phyloP scores from a whole-genome alignment of 2,113 vertebrate genomes.

The Prolemur simus region DNA sequence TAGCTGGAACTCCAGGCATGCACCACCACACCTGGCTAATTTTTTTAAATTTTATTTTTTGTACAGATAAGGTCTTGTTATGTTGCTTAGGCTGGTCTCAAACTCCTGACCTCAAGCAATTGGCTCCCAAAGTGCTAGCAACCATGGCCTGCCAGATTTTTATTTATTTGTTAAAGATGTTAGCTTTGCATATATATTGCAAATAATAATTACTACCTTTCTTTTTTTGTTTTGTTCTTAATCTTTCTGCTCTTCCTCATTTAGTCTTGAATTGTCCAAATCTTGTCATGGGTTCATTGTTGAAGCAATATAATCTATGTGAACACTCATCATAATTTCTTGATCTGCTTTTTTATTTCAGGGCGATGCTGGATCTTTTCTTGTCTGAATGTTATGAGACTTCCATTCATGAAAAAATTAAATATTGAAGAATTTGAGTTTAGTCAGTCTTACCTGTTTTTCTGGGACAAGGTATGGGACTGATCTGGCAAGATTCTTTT shows the following conservation, averaged over 20 bases:
- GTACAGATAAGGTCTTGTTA: no score
- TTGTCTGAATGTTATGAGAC: constrained; percentile 97
- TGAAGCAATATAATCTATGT: not conserved
- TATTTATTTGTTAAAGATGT: not conserved
- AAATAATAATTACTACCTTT: not conserved
- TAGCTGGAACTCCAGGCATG: no score
- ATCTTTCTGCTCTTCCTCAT: constrained; percentile 35
- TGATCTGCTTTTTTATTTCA: constrained; percentile 80
- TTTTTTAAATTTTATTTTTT: no score
- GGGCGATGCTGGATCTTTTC: constrained; percentile 99
- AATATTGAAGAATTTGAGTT: constrained; percentile 99
- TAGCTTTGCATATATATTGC: not conserved
- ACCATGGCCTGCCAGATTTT: no score
- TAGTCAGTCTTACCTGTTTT: constrained; percentile 98
- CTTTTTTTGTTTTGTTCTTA: constrained; percentile 35
- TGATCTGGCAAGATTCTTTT: not conserved
- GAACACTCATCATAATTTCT: constrained; percentile 33
- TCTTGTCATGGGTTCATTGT: not conserved
- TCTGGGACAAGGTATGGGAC: constrained; percentile 97
- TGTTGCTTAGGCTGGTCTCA: no score
- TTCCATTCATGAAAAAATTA: constrained; percentile 98
- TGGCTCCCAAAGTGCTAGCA: no score
- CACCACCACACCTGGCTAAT: no score
- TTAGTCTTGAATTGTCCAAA: constrained; percentile 37
- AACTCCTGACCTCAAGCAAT: no score